Evolutionary conservation across 2,797 vertebrate genomes (phyloP), one percentile per base, ranked within the genome.

Genomic region (Coluber constrictor): DNA sequence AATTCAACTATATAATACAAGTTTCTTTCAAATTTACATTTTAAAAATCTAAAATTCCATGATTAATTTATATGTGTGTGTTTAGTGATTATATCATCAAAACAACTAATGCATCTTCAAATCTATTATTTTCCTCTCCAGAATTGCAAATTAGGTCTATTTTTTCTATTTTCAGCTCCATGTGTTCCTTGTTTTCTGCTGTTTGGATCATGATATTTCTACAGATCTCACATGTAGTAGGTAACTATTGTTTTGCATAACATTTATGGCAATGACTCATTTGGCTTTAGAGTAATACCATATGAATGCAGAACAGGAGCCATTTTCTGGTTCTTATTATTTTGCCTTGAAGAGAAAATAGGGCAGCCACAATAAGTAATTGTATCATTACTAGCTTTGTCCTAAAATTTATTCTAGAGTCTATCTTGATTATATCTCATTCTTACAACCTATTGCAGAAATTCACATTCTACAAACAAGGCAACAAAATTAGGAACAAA

Each of bases 121-220:
- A 57, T 2, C 23, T 20, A 5, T 43, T 10, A 47, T 51, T 56
- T 43, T 43, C 2, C 13, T 43, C n/a, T 20, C 32, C 16, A 18
- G 51, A 47, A 4, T 20, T 9, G 4, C 2, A 56, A 7, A 23
- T 16, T 15, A 27, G 37, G 4, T 12, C 12, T 59, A 59, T 59
- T 47, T 32, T 3, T 60, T 32, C 37, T 79, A 66, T 87, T 91
- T 12, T 25, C 5, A 88, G 54, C 12, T 47, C 63, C 51, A 37
- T 70, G 66, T 92, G 23, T 9, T 90, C 55, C 29, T 47, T 6
- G 37, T 2, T 2, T 0, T 51, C 5, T 3, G 6, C 11, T 54
- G 20, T 91, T 86, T 91, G 37, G 13, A 10, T 93, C 12, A 12
- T 86, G 43, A 15, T 90, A 37, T 60, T 93, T 57, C 93, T 95